Base-by-base conservation (phyloP, 1,140 invertebrate species). In the Penaeus chinensis region DNA sequence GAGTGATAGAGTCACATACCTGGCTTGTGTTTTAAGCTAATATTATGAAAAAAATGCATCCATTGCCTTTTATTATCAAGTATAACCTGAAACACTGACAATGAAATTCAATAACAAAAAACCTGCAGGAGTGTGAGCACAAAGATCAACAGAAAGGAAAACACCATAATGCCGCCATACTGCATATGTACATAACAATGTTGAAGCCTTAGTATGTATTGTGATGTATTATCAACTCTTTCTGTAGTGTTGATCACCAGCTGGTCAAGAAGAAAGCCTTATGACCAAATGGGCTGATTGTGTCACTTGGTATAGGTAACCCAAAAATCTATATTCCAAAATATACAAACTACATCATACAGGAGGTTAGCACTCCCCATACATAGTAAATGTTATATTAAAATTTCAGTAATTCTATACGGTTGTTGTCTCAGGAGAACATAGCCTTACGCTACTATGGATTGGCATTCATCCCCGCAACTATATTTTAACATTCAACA, bases 271-370 rank as follows among this genome's bases (percentile, higher is more conserved):
- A 18, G 66, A 69, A 69, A 22, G 42, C 61, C 80, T 60, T 63
- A 47, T 61, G 63, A 37, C 80, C 80, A 63, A 37, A 27, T 19
- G 27, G n/a, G 42, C 63, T 32, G 54, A 19, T 82, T 82, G 37
- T 66, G 63, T 65, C 13, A 82, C 80, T 54, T 66, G 20, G 20
- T 66, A 37, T 37, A 65, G 65, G 27, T 66, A 63, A 63, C 80
- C 80, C 24, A 66, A 61, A 84, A 84, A 60, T 42, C 47, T 69
- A 74, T 65, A 61, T 84, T 69, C 47, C 82, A 84, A 84, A 84
- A 84, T 84, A 84, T 84, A 84, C 82, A 84, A 74, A 83, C 82
- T 82, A 83, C 65, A 71, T 71, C 71, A 71, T n/a, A 71, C n/a
- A 47, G n/a, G 69, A 54, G 47, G 24, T 32, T 74, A 37, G 24